A percentile compares a stretch with the other conserved stretches of the same genome.
Conservation (phyloP, 1,140 invertebrate species). For the Trichogramma pretiosum region DNA sequence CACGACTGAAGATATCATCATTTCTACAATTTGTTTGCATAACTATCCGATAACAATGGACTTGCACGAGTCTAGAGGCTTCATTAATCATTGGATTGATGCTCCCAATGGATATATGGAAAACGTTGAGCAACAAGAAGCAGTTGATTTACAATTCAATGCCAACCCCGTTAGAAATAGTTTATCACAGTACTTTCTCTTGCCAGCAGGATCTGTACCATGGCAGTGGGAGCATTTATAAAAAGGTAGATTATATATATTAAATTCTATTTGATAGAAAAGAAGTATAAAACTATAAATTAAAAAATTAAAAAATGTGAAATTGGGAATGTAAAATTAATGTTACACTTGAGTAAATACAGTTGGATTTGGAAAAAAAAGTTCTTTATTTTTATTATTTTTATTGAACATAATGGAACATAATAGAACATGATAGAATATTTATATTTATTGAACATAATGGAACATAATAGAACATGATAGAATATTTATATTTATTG, state of each 20-base stretch:
- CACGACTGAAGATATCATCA: background rate
- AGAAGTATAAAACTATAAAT: no score
- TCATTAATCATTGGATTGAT: background rate
- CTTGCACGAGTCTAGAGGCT: background rate
- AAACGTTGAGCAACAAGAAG: background rate
- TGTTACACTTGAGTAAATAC: no score
- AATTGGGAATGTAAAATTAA: no score
- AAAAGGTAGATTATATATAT: background rate
- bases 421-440: no score
- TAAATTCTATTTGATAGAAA: no score
- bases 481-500: no score
- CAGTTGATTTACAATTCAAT: background rate
- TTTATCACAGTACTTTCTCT: background rate
- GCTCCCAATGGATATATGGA: constrained; percentile 33
- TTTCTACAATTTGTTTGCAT: background rate
- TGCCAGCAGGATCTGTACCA: background rate
- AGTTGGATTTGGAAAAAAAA: no score
- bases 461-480: no score
- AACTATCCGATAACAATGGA: background rate
- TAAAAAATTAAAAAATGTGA: no score
- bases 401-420: no score
- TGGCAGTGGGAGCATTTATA: background rate
- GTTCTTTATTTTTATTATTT: no score
- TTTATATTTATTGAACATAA: no score
- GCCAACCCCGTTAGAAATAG: background rate